Conservation (phyloP, 2,888 invertebrate species). For the Lathronympha strigana region DNA sequence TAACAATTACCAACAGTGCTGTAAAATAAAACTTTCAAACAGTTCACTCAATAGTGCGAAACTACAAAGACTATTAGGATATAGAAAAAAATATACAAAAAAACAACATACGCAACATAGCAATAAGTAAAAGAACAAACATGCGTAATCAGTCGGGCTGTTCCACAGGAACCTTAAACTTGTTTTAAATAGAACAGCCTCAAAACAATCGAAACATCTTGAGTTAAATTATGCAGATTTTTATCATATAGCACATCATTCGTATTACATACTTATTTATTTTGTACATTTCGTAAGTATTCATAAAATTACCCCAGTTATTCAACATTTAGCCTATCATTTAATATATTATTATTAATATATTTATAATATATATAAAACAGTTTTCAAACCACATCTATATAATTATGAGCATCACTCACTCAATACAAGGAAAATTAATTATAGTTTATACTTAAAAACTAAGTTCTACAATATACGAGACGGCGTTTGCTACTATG, state of each 20-base stretch:
- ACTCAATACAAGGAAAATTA: slow-evolving; percentile 25
- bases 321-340: slow-evolving; percentile 47
- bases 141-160: slow-evolving; percentile 28
- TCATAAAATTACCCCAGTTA: slow-evolving; percentile 44
- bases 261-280: slow-evolving; percentile 43
- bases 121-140: slow-evolving; percentile 18
- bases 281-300: slow-evolving; percentile 61
- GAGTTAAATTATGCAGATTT: slow-evolving; percentile 22
- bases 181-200: slow-evolving; percentile 24
- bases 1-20: slow-evolving; percentile 79
- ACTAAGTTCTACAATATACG: slow-evolving; percentile 52
- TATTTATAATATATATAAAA: slow-evolving; percentile 62
- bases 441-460: slow-evolving; percentile 21
- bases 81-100: slow-evolving; percentile 48
- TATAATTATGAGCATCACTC: slow-evolving; percentile 31
- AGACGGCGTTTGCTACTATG: slow-evolving; percentile 76
- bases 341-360: slow-evolving; percentile 52
- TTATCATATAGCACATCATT: slow-evolving; percentile 3
- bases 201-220: slow-evolving; percentile 15
- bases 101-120: slow-evolving; percentile 35
- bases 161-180: slow-evolving; percentile 3
- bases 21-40: slow-evolving; percentile 64
- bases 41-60: slow-evolving; percentile 75
- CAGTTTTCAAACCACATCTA: slow-evolving; percentile 10
- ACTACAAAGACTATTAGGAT: slow-evolving; percentile 40